phyloP scores from a whole-genome alignment of 2,113 vertebrate genomes.

The Ammodytes dubius region DNA sequence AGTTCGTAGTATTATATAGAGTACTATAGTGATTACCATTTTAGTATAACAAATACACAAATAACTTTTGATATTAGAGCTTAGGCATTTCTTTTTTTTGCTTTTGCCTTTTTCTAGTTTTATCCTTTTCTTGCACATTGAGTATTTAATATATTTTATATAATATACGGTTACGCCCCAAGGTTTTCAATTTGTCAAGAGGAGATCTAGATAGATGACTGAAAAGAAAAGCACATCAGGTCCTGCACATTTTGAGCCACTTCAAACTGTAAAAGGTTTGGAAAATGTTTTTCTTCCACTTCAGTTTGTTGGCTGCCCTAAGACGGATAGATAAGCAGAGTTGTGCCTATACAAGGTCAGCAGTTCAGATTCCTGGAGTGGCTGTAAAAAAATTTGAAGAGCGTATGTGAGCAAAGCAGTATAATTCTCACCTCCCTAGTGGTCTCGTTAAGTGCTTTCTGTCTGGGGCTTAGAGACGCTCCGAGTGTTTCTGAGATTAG shows the following conservation, averaged over 20 bases:
- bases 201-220: not conserved
- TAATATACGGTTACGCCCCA: no score
- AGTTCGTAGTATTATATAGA: no score
- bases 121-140: no score
- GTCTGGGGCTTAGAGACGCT: slow-evolving; percentile 41
- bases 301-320: slow-evolving; percentile 23
- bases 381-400: slow-evolving; percentile 18
- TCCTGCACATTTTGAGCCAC: not conserved
- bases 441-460: slow-evolving; percentile 59
- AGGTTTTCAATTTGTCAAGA: not conserved
- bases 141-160: no score
- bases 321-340: slow-evolving; percentile 38
- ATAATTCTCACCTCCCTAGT: slow-evolving; percentile 45
- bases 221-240: not conserved
- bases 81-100: no score
- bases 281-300: not conserved
- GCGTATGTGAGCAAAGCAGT: slow-evolving; percentile 26
- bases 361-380: slow-evolving; percentile 41
- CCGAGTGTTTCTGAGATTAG: slow-evolving; percentile 61
- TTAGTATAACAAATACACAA: no score
- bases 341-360: slow-evolving; percentile 46
- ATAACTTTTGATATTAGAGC: no score
- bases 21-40: no score
- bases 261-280: not conserved
- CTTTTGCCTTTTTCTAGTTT: no score